phyloP scores from a whole-genome alignment of 2,888 invertebrate genomes.

The Heliconius aoede region DNA sequence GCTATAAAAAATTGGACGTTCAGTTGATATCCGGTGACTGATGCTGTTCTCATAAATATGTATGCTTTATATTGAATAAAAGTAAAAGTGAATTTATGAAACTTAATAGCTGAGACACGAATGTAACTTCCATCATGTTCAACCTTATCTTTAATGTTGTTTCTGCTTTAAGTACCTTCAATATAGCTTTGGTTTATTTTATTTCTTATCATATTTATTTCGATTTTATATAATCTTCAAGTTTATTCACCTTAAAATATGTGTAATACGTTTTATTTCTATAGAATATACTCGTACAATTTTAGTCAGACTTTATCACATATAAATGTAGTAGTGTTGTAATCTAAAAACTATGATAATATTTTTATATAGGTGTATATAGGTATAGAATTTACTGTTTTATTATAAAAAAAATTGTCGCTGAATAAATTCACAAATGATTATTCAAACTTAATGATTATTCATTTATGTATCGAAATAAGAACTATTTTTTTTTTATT shows the following conservation, averaged over 20 bases:
- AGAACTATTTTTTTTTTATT: no score
- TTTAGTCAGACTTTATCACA: background rate
- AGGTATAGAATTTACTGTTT: no score
- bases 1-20: constrained; percentile 43
- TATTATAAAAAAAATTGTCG: no score
- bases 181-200: background rate
- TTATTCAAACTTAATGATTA: no score
- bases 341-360: no score
- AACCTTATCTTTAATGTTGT: constrained; percentile 24
- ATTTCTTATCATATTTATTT: background rate
- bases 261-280: background rate
- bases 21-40: constrained; percentile 52
- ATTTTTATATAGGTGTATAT: no score
- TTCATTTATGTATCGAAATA: no score
- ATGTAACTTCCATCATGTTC: constrained; percentile 29
- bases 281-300: background rate
- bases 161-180: constrained; percentile 6
- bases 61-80: constrained; percentile 73
- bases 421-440: no score
- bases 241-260: no score
- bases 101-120: constrained; percentile 56
- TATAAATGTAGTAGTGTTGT: background rate
- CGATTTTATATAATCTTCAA: background rate
- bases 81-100: constrained; percentile 76
- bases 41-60: constrained; percentile 75